A percentile compares a stretch with the other conserved stretches of the same genome.
Conservation (phyloP, 2,113 vertebrate genomes). For the Donacobius atricapilla region DNA sequence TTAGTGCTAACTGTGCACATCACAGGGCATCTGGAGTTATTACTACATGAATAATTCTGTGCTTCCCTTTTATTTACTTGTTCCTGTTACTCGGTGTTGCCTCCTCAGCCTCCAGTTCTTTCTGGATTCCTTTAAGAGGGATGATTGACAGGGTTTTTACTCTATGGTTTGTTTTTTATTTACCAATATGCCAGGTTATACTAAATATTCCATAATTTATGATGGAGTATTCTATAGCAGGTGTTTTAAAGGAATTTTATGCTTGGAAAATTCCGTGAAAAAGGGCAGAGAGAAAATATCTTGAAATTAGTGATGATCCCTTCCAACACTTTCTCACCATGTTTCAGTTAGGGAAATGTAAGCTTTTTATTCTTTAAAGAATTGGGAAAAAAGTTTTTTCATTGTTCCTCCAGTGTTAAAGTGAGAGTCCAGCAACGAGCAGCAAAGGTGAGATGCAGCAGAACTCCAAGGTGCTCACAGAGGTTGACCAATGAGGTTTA, state of each 20-base stretch:
- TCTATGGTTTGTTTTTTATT: background rate
- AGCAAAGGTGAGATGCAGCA: background rate
- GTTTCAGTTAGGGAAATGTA: background rate
- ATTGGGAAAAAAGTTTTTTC: background rate
- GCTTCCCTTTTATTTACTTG: background rate
- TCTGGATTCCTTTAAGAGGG: background rate
- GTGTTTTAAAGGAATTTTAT: background rate
- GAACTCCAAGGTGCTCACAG: fast-evolving
- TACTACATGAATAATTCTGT: too few species aligned
- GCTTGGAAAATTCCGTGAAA: background rate
- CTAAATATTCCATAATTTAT: background rate
- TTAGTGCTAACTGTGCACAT: background rate
- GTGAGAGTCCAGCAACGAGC: background rate
- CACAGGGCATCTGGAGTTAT: too few species aligned
- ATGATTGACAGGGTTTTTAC: background rate
- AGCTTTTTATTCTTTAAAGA: background rate
- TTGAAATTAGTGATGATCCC: background rate
- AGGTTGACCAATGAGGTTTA: background rate
- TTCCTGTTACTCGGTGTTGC: background rate
- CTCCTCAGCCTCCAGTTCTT: background rate
- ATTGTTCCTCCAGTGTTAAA: background rate
- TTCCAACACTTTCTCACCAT: background rate
- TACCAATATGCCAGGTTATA: background rate
- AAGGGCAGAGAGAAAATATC: background rate
- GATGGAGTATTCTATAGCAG: background rate